Percentiles rank a stretch among this genome's conserved stretches.
Conservation (phyloP, 1,140 invertebrate genomes). For the Eupeodes corollae region DNA sequence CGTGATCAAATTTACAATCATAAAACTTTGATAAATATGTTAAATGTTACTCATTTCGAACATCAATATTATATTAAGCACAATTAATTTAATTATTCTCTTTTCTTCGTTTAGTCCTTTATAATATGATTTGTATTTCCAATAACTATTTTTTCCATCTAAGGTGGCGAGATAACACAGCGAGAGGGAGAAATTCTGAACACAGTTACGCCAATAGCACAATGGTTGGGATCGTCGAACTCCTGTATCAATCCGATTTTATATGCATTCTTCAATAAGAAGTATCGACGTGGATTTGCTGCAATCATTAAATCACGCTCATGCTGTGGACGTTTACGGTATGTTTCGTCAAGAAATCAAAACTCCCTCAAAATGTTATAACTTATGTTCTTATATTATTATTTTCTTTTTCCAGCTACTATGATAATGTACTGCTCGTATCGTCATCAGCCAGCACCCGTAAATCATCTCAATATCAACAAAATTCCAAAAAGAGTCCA, state of each 20-base stretch:
- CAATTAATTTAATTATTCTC: no score
- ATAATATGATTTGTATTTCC: no score
- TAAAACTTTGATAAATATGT: no score
- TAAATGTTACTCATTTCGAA: no score
- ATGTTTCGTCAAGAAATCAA: slow-evolving; percentile 19
- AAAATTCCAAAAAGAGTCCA: slow-evolving; percentile 52
- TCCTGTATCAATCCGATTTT: slow-evolving; percentile 92
- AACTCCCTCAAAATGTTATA: neutral
- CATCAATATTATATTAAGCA: no score
- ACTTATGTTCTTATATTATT: neutral
- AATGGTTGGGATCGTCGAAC: slow-evolving; percentile 93
- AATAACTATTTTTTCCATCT: slow-evolving; percentile 1
- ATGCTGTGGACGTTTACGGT: slow-evolving; percentile 70
- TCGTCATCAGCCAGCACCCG: slow-evolving; percentile 70
- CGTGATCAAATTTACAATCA: no score
- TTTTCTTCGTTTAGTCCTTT: no score
- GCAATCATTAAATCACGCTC: slow-evolving; percentile 73
- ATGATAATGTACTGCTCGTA: slow-evolving; percentile 71
- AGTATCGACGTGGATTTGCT: slow-evolving; percentile 85
- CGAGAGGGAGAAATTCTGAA: slow-evolving; percentile 65
- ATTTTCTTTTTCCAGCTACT: slow-evolving; percentile 34
- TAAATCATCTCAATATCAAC: slow-evolving; percentile 70
- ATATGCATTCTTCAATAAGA: slow-evolving; percentile 96
- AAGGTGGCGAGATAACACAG: slow-evolving; percentile 24
- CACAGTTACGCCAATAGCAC: slow-evolving; percentile 78